Evolutionary conservation across 2,113 vertebrate genomes (phyloP).

Genomic region (Ceuthmochares aereus): DNA sequence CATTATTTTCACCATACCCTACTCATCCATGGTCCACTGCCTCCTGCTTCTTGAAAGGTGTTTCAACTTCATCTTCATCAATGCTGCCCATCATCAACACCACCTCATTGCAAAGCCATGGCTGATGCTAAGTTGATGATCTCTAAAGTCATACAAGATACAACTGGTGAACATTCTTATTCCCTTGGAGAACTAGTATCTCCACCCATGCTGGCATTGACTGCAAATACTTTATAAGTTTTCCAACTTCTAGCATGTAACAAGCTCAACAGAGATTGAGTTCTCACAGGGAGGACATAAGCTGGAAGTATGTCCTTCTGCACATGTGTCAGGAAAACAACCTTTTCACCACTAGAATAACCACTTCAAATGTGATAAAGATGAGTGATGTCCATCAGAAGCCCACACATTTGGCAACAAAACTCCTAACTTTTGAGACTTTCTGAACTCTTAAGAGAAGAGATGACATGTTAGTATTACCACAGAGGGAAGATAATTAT

Average conservation of each 20-base stretch:
- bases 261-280: neutral
- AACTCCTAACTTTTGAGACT: slow-evolving; percentile 37
- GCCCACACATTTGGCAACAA: slow-evolving; percentile 23
- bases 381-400: neutral
- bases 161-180: neutral
- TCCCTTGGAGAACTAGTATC: neutral
- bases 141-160: neutral
- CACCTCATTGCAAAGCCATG: neutral
- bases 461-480: slow-evolving; percentile 25
- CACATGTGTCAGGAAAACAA: neutral
- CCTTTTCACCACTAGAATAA: neutral
- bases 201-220: neutral
- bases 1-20: neutral
- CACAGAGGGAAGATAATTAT: slow-evolving; percentile 21
- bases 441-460: slow-evolving; percentile 42
- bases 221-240: neutral
- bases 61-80: neutral
- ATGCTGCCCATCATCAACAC: neutral
- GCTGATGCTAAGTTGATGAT: neutral
- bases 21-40: neutral
- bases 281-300: neutral
- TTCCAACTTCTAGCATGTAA: neutral
- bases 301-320: neutral
- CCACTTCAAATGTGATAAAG: neutral
- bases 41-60: neutral